Evolutionary conservation across 2,888 invertebrate species (phyloP).

Genomic region (Standfussiana lucernea): DNA sequence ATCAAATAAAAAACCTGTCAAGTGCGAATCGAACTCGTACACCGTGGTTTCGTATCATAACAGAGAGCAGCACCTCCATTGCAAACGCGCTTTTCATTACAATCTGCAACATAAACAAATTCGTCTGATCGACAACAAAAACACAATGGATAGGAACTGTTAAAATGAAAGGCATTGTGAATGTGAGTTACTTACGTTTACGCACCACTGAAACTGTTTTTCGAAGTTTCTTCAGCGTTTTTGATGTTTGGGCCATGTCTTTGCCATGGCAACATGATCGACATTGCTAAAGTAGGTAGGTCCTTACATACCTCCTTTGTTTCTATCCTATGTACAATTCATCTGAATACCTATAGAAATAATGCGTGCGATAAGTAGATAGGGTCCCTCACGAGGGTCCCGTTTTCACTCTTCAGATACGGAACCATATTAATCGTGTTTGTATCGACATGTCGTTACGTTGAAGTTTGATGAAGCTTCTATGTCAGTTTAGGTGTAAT

Average conservation of each 20-base stretch:
- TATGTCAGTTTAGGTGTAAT: background rate
- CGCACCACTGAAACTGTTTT: background rate
- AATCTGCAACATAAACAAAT: background rate
- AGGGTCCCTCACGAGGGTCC: background rate
- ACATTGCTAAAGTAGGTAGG: background rate
- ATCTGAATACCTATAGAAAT: background rate
- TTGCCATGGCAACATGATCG: background rate
- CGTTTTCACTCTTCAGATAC: background rate
- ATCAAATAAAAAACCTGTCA: slow-evolving; percentile 41
- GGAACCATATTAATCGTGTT: slow-evolving; percentile 8
- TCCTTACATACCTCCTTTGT: background rate
- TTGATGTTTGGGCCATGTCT: background rate
- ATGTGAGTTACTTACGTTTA: background rate
- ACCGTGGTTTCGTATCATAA: slow-evolving; percentile 1
- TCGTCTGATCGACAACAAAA: background rate
- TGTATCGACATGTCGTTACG: background rate
- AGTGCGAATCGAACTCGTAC: background rate
- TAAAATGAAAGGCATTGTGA: background rate
- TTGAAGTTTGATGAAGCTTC: slow-evolving; percentile 18
- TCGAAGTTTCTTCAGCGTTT: background rate
- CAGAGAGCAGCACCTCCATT: no score
- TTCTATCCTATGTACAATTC: background rate
- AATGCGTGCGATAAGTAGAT: background rate
- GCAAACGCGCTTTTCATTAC: background rate
- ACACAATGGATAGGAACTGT: background rate